Base-by-base conservation (phyloP, 92 coral and sea anemone species). In the Palythoa grandis region DNA sequence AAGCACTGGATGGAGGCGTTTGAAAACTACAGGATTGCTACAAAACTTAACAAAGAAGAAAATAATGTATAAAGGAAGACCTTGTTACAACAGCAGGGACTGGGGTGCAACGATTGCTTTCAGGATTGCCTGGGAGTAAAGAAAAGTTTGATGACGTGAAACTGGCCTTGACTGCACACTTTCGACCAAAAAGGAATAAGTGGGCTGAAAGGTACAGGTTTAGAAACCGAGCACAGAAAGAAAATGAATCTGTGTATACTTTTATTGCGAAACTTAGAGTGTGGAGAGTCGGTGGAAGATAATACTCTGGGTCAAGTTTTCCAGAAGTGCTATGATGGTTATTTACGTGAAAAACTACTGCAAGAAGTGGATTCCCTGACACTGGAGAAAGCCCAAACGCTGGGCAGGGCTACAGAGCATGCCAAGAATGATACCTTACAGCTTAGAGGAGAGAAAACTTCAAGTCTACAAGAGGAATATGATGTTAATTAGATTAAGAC, bases 201-300 rank as follows among this genome's bases (percentile, higher is more conserved):
- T 86, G 88, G 83, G 74, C 83, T 37, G 83, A 86, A 54, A 74
- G 83, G 67, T 85, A 85, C 82, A 60, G 68, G 23, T 74, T 54
- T 39, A 56, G 88, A 35, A 73, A 74, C 58, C 88, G 88, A 74
- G 39, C 84, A 17, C 72, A 25, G 13, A 68, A 68, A 68, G 57
- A 82, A n/a, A 63, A 82, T 82, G 86, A 82, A 29, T 38, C 77
- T 19, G 76, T 82, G 56, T 77, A 82, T 82, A n/a, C 58, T 5
- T 82, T 82, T 66, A 65, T 82, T 63, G 77, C 86, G 12, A 77
- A 82, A 40, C 50, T 80, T 4, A 37, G 75, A 80, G 85, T 80
- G 48, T 52, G 82, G 87, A 35, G 87, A 48, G 13, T 60, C 43
- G 0, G 68, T 72, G 19, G 87, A 84, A n/a, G 87, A 84, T 15